These are phyloP conservation scores for Ianthella basta DNA, from an alignment of 37 sponge, comb jelly and placozoan genomes.

Conservation along the genomic window DNA sequence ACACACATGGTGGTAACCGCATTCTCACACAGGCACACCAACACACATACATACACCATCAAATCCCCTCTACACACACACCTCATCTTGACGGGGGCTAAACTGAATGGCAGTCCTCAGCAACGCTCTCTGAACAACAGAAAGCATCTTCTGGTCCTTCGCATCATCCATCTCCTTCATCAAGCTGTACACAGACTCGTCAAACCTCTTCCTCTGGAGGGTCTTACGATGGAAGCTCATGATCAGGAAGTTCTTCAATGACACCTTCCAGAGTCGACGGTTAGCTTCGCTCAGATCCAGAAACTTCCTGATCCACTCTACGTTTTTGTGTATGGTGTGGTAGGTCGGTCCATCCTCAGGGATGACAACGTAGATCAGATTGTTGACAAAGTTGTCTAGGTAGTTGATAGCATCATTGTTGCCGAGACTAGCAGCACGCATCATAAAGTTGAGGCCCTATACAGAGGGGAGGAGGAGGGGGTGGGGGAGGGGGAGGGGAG, in stretches of 20 bases:
- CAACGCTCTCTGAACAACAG: not conserved
- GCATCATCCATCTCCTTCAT: not conserved
- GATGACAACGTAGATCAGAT: not conserved
- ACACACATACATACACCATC: constrained; percentile 3
- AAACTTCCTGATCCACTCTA: not conserved
- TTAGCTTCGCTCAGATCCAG: not conserved
- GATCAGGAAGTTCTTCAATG: not conserved
- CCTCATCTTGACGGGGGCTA: constrained; percentile 8
- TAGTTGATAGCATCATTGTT: not conserved
- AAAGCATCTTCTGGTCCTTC: not conserved
- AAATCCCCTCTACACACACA: not conserved
- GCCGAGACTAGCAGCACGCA: not conserved
- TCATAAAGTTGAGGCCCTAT: constrained; percentile 22
- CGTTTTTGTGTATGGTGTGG: not conserved
- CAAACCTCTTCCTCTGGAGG: not conserved
- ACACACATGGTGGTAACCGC: not conserved
- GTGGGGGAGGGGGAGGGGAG: no score
- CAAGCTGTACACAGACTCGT: constrained; percentile 5
- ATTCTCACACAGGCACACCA: constrained; percentile 4
- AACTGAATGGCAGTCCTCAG: constrained; percentile 5
- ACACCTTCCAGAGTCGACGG: not conserved
- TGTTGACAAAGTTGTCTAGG: not conserved
- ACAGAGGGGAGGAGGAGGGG: not conserved
- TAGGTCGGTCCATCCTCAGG: constrained; percentile 20
- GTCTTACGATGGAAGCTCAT: constrained; percentile 1